Percentiles rank a stretch among this genome's conserved stretches.
phyloP scores from a whole-genome alignment of 1,140 invertebrate species.

The Ladona fulva region DNA sequence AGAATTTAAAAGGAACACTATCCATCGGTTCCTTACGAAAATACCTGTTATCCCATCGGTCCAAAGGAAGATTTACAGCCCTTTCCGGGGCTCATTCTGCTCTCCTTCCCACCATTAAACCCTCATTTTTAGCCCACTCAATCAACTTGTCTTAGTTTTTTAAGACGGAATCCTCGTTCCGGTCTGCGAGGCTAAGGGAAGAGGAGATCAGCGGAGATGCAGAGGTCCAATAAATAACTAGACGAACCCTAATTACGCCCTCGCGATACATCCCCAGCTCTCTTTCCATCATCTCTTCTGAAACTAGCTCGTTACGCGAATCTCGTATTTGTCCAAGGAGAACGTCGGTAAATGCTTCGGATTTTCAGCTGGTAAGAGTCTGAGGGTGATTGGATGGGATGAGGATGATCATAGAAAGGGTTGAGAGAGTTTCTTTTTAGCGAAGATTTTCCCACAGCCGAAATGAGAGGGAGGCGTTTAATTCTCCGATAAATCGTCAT shows the following conservation, averaged over 20 bases:
- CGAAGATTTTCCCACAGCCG: too few relatives aligned
- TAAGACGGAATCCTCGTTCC: neutral
- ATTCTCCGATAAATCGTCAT: too few relatives aligned
- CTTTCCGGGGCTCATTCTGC: neutral
- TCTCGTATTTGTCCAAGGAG: neutral
- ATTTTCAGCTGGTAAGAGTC: too few relatives aligned
- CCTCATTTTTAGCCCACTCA: constrained; percentile 4
- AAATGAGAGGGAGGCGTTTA: too few relatives aligned
- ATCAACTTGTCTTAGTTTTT: constrained; percentile 2
- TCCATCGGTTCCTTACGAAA: neutral
- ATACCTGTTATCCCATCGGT: neutral
- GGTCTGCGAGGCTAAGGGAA: neutral
- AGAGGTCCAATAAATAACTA: neutral
- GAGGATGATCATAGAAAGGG: too few relatives aligned
- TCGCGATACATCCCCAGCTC: neutral
- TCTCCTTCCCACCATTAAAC: constrained; percentile 4
- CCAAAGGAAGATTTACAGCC: neutral
- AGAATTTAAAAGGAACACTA: constrained; percentile 7
- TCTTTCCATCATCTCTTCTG: neutral
- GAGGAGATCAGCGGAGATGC: neutral
- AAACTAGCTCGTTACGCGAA: neutral
- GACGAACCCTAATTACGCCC: neutral
- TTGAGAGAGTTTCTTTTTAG: too few relatives aligned
- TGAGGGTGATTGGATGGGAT: too few relatives aligned
- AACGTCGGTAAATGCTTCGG: too few relatives aligned